Base-by-base conservation (phyloP, 2,113 vertebrate genomes). In the Hippocampus comes region DNA sequence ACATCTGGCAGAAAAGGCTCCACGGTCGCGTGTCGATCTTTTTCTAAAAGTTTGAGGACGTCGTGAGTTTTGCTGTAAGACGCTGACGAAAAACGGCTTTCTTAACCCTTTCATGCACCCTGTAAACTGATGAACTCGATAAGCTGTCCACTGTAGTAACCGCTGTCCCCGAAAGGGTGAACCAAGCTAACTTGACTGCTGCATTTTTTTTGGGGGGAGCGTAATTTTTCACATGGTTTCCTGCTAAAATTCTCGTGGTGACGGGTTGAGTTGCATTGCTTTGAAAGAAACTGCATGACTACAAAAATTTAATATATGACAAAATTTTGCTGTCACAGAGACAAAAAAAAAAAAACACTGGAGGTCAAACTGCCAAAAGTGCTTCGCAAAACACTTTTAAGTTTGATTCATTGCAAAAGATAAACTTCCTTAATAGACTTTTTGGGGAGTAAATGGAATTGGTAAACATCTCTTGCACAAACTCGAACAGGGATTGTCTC, bases 321-420 rank as follows among this genome's bases (percentile, higher is more conserved):
- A 11, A 41, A 9, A 72, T 79, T 77, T 84, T 67, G 73, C 30
- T 70, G 64, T 78, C 72, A 55, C 55, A 57, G 61, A 78, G 76
- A 81, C 59, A 81, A 82, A 55, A 77, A 43, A 10, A 82, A 82
- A 49, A 75, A 6, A 2, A 60, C 72, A 65, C 60, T 60, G 25
- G 53, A 79, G 66, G 59, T 74, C 43, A 81, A 74, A 42, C 68
- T 70, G 70, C 21, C 53, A 55, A 55, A 49, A 55, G 53, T n/a
- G 53, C 14, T 55, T 63, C 59, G 80, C 60, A 63, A 63, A 20
- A 63, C 9, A 63, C 34, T 63, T n/a, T n/a, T 38, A 38, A 65
- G 57, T 72, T 85, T 81, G 83, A 87, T 78, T 85, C 70, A 82
- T 75, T 78, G 73, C 63, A 79, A 55, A 67, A 70, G 66, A 67